A percentile compares a stretch with the other conserved stretches of the same genome.
These are phyloP conservation scores for Hippocampus mohnikei DNA, from an alignment of 2,113 vertebrate genomes.

Conservation along the genomic window DNA sequence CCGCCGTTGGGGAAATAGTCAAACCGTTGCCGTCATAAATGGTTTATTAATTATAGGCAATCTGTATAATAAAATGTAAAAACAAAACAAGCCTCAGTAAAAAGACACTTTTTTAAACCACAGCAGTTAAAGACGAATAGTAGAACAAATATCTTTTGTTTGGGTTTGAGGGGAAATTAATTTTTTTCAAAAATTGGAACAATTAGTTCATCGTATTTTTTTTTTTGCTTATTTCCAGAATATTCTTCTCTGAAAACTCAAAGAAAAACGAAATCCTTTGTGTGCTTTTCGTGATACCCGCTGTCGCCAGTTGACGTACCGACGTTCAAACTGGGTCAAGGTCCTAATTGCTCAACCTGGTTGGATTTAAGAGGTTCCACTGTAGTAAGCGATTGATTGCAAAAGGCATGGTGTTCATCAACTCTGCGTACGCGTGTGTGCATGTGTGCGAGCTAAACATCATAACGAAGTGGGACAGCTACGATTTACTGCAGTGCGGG, in stretches of 20 bases:
- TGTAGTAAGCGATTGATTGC: neutral
- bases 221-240: neutral
- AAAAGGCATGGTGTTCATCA: neutral
- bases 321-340: neutral
- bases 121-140: too few relatives aligned
- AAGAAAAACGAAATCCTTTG: neutral
- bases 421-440: neutral
- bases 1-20: neutral
- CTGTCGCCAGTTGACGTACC: neutral
- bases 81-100: neutral
- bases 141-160: too few relatives aligned
- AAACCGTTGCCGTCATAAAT: neutral
- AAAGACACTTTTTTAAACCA: too few relatives aligned
- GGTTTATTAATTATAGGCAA: neutral
- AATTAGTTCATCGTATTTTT: neutral
- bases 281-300: neutral
- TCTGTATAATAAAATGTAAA: neutral
- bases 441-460: neutral
- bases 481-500: conserved; percentile 4
- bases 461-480: neutral
- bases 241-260: neutral
- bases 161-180: too few relatives aligned
- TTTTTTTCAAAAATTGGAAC: neutral
- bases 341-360: neutral
- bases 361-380: neutral